Conservation (phyloP, 2,113 vertebrate species). For the Colossoma macropomum region DNA sequence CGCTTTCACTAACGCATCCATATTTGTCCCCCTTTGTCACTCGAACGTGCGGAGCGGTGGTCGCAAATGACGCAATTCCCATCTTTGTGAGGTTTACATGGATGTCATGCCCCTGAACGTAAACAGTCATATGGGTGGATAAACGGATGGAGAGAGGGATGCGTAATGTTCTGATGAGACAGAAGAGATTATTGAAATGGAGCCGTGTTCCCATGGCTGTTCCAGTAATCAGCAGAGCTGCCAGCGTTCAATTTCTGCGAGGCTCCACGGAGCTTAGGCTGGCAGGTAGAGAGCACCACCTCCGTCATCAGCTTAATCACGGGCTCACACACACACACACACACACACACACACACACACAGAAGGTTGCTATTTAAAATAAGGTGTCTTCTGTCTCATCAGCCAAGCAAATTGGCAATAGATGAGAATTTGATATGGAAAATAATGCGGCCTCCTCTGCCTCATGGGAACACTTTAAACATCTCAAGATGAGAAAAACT, state of each 20-base stretch:
- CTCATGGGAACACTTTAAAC: not conserved
- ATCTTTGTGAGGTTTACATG: not conserved
- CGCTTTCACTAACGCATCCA: too few species aligned
- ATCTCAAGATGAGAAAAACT: not conserved
- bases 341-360: conserved; percentile 19
- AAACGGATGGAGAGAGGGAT: not conserved
- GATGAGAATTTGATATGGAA: conserved; percentile 21
- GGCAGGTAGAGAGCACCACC: not conserved
- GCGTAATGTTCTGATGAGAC: not conserved
- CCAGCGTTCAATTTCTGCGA: not conserved
- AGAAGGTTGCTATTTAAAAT: not conserved
- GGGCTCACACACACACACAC: not conserved
- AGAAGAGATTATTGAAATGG: conserved; percentile 27
- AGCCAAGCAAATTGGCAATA: conserved; percentile 21
- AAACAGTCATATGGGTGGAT: not conserved
- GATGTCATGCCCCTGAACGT: conserved; percentile 12
- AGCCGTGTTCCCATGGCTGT: conserved; percentile 1
- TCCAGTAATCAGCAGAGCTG: conserved; percentile 2
- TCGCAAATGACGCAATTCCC: too few species aligned
- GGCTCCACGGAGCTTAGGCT: not conserved
- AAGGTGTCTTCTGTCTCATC: not conserved
- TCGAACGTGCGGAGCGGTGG: too few species aligned
- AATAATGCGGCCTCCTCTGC: not conserved
- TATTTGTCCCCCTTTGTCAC: too few species aligned
- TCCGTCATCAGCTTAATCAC: conserved; percentile 5